A percentile compares a stretch with the other conserved stretches of the same genome.
Conservation (phyloP, 1,140 invertebrate species). For the Panulirus ornatus region DNA sequence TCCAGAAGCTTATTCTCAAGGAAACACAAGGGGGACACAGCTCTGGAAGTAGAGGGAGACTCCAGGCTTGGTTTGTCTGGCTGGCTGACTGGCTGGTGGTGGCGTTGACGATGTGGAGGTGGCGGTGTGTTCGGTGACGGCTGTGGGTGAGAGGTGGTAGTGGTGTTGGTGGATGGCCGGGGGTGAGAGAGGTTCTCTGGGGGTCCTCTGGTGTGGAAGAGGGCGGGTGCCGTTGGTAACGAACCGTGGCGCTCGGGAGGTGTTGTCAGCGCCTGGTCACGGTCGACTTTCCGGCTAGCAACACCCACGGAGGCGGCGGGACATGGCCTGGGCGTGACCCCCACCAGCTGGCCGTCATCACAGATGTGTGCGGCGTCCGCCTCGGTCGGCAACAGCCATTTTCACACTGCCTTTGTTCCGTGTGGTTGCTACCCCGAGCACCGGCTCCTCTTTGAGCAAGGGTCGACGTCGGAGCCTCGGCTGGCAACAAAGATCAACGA, state of each 20-base stretch:
- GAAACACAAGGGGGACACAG: too few relatives aligned
- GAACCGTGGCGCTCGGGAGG: neutral
- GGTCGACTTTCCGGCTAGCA: slow-evolving; percentile 10
- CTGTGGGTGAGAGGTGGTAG: too few relatives aligned
- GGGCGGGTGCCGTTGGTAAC: neutral
- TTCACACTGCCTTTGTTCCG: slow-evolving; percentile 2
- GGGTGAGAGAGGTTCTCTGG: neutral
- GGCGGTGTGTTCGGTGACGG: too few relatives aligned
- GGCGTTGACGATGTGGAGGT: too few relatives aligned
- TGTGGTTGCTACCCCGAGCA: slow-evolving; percentile 10
- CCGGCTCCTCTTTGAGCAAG: neutral
- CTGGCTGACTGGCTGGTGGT: too few relatives aligned
- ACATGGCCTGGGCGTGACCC: neutral
- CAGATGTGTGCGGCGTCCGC: neutral
- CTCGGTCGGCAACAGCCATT: neutral
- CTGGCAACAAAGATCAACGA: slow-evolving; percentile 22
- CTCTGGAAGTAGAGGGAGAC: too few relatives aligned
- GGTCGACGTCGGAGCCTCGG: neutral
- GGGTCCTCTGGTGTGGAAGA: neutral
- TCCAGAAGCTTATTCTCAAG: too few relatives aligned
- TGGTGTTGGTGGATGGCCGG: neutral
- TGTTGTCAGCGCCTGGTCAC: slow-evolving; percentile 21
- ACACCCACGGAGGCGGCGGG: neutral
- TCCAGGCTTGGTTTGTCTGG: too few relatives aligned
- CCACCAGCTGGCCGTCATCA: neutral